phyloP scores from a whole-genome alignment of 1,140 invertebrate genomes.

The Pachypeltis micranthus region DNA sequence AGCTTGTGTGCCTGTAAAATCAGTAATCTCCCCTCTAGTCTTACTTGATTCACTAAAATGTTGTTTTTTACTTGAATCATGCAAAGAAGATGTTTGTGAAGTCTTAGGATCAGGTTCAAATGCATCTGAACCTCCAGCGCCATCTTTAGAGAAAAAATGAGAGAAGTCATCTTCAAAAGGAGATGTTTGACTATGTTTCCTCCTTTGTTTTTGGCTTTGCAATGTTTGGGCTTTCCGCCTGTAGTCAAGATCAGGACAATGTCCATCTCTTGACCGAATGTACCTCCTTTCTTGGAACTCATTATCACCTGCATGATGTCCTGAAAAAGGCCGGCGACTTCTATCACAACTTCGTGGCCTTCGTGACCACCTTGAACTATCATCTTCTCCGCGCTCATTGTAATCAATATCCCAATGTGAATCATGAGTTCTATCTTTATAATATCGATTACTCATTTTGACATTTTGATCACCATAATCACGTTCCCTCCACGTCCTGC shows the following conservation, averaged over 20 bases:
- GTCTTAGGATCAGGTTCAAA: slow-evolving; percentile 26
- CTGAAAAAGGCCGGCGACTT: slow-evolving; percentile 20
- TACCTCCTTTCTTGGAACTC: slow-evolving; percentile 16
- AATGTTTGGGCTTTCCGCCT: slow-evolving; percentile 18
- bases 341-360: slow-evolving; percentile 22
- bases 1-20: background rate
- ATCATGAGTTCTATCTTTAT: slow-evolving; percentile 35
- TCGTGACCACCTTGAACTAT: slow-evolving; percentile 21
- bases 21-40: background rate
- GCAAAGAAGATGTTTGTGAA: slow-evolving; percentile 20
- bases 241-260: slow-evolving; percentile 18
- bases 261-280: slow-evolving; percentile 7
- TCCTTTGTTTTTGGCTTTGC: slow-evolving; percentile 20
- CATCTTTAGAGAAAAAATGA: slow-evolving; percentile 28
- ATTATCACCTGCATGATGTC: slow-evolving; percentile 21
- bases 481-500: slow-evolving; percentile 26
- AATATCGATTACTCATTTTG: slow-evolving; percentile 36
- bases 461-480: slow-evolving; percentile 29
- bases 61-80: slow-evolving; percentile 13
- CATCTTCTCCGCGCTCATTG: slow-evolving; percentile 28
- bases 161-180: slow-evolving; percentile 60
- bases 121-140: slow-evolving; percentile 25
- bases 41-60: slow-evolving; percentile 8
- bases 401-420: slow-evolving; percentile 45
- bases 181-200: slow-evolving; percentile 36